Evolutionary conservation across 2,888 invertebrate species (phyloP).

Genomic region (Pyrrhia umbra): DNA sequence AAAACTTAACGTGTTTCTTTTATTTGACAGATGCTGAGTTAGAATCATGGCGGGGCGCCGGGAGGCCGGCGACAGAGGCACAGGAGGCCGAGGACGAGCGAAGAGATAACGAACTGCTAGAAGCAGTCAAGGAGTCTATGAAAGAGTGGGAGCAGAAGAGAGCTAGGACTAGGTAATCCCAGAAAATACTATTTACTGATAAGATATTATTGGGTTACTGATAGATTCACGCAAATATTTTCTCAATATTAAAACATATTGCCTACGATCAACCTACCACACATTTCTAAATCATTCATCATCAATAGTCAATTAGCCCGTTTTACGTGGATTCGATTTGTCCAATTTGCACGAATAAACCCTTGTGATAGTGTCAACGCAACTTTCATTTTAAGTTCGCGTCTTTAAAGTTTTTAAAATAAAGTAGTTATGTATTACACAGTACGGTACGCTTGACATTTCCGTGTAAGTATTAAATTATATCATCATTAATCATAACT

Average conservation of each 20-base stretch:
- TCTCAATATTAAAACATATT: too few species aligned
- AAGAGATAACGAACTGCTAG: constrained; percentile 92
- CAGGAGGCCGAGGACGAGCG: constrained; percentile 93
- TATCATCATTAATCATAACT: constrained; percentile 15
- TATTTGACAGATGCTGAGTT: constrained; percentile 82
- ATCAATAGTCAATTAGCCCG: neutral
- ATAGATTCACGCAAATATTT: too few species aligned
- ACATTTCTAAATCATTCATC: too few species aligned
- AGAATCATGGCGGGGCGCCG: constrained; percentile 85
- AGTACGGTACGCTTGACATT: constrained; percentile 16
- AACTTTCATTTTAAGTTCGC: neutral
- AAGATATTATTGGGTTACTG: too few species aligned
- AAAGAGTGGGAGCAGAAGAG: constrained; percentile 92
- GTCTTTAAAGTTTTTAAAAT: neutral
- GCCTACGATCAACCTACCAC: too few species aligned
- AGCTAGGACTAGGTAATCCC: constrained; percentile 86
- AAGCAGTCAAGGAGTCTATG: constrained; percentile 93
- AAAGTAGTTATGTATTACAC: neutral
- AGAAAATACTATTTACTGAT: too few species aligned
- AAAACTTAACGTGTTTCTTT: neutral
- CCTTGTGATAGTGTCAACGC: neutral
- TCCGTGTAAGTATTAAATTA: constrained; percentile 4
- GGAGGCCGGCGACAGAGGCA: constrained; percentile 88
- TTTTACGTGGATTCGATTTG: neutral
- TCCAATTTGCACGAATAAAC: neutral